phyloP scores from a whole-genome alignment of 2,888 invertebrate genomes.

The Arenicola marina region DNA sequence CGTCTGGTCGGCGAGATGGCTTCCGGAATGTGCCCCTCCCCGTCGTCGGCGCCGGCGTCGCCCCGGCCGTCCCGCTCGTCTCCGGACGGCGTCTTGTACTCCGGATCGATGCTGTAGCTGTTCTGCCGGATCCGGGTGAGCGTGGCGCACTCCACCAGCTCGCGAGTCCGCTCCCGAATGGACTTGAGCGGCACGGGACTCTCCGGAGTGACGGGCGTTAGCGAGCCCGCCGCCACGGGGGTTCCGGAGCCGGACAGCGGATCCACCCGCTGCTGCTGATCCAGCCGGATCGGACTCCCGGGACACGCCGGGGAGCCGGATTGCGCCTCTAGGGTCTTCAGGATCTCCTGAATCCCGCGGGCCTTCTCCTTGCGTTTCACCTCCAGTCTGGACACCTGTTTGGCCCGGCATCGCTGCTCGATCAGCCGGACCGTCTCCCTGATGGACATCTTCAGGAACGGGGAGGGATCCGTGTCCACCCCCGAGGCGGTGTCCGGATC shows the following conservation, averaged over 20 bases:
- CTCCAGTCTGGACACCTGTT: slow-evolving; percentile 5
- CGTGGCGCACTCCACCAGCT: slow-evolving; percentile 26
- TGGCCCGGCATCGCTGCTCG: slow-evolving; percentile 7
- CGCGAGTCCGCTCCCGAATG: slow-evolving; percentile 19
- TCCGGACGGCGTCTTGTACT: not conserved
- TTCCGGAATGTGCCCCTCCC: not conserved
- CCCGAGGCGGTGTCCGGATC: slow-evolving; percentile 66
- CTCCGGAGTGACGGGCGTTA: not conserved
- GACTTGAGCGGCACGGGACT: slow-evolving; percentile 11
- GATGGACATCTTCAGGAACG: slow-evolving; percentile 9
- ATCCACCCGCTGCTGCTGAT: no score
- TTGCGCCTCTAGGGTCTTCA: slow-evolving; percentile 11
- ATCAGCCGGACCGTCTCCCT: slow-evolving; percentile 20
- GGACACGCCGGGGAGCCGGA: not conserved
- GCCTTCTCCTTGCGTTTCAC: slow-evolving; percentile 17
- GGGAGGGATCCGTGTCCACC: slow-evolving; percentile 24
- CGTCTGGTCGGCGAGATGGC: not conserved
- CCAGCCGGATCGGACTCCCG: not conserved
- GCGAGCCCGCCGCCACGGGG: not conserved
- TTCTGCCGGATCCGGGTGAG: slow-evolving; percentile 26
- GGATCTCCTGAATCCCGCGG: slow-evolving; percentile 17
- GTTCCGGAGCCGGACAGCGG: no score
- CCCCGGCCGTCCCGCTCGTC: not conserved
- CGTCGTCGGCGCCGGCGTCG: not conserved
- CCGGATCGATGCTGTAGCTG: slow-evolving; percentile 14